A percentile compares a stretch with the other conserved stretches of the same genome.
phyloP scores from a whole-genome alignment of 2,113 vertebrate genomes.

The Balaeniceps rex region DNA sequence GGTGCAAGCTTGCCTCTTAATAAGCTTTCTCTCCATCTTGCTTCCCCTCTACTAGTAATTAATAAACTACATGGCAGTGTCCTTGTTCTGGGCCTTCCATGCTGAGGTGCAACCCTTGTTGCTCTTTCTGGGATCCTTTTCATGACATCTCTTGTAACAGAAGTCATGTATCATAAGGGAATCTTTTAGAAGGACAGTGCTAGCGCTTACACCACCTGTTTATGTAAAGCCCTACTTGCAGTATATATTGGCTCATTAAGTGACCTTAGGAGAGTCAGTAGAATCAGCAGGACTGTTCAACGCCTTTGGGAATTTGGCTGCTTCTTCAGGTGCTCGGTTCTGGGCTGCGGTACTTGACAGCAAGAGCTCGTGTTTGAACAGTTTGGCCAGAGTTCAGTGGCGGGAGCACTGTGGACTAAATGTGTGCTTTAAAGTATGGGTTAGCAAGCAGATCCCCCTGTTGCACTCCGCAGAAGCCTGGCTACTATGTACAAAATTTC shows the following conservation, averaged over 20 bases:
- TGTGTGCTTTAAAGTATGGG: not conserved
- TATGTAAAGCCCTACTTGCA: not conserved
- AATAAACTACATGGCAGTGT: not conserved
- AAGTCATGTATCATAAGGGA: not conserved
- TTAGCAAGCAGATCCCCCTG: not conserved
- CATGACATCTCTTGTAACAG: not conserved
- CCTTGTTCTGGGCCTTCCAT: not conserved
- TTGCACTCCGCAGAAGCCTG: not conserved
- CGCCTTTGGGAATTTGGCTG: not conserved
- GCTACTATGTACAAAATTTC: not conserved
- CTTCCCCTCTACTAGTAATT: not conserved
- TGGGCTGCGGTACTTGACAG: not conserved
- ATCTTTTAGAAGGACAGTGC: not conserved
- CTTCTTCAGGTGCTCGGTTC: not conserved
- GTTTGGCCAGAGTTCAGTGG: not conserved
- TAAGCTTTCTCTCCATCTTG: not conserved
- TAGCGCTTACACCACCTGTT: not conserved
- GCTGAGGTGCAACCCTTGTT: not conserved
- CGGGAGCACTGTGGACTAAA: not conserved
- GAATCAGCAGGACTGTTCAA: not conserved
- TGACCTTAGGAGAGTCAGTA: not conserved
- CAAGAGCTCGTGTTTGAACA: not conserved
- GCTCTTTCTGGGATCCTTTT: not conserved
- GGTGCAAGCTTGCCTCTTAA: not conserved
- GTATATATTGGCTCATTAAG: not conserved